Evolutionary conservation across 2,113 vertebrate species (phyloP).

Genomic region (Brachypteracias leptosomus): DNA sequence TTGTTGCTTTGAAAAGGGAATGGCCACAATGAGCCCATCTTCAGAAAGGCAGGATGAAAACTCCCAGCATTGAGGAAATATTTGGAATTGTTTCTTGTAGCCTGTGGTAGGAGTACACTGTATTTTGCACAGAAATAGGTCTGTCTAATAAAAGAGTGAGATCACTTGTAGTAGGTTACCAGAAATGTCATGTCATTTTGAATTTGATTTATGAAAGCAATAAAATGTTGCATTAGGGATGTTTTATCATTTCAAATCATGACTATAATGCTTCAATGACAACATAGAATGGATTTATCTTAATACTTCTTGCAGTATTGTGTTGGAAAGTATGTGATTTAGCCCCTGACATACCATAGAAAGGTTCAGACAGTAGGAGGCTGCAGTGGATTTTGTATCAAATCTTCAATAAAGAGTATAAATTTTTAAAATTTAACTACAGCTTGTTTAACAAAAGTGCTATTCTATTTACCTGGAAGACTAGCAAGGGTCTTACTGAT

Average conservation of each 20-base stretch:
- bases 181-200: neutral
- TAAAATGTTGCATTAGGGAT: neutral
- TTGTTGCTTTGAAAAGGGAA: neutral
- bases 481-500: neutral
- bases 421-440: neutral
- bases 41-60: neutral
- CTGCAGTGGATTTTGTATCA: neutral
- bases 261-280: neutral
- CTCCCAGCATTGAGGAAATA: neutral
- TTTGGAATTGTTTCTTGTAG: neutral
- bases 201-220: conserved; percentile 39
- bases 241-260: conserved; percentile 6
- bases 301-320: neutral
- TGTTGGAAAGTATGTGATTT: neutral
- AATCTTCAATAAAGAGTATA: neutral
- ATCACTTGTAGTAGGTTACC: neutral
- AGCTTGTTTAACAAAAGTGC: neutral
- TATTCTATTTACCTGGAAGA: neutral
- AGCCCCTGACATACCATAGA: neutral
- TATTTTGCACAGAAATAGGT: neutral
- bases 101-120: neutral
- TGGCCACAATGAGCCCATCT: neutral
- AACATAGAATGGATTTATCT: neutral
- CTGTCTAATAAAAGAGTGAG: neutral
- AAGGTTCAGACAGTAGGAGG: neutral